Evolutionary conservation across 2,113 vertebrate genomes (phyloP).

Genomic region (Uropsilus gracilis): DNA sequence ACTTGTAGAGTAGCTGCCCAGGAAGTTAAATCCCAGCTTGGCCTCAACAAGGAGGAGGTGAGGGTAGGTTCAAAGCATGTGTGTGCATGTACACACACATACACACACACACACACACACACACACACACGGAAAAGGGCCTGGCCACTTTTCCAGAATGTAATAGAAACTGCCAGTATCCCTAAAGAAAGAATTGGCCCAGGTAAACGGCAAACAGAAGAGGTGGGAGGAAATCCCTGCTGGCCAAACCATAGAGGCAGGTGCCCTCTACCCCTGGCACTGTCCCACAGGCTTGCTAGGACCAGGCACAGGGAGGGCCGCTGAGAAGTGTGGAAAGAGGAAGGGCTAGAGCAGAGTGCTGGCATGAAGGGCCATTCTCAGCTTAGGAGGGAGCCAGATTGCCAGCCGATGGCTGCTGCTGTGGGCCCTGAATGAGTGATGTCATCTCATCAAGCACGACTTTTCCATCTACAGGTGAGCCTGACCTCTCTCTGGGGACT

Average conservation of each 20-base stretch:
- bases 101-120: background rate
- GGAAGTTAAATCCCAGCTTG: background rate
- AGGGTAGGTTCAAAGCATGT: too few relatives aligned
- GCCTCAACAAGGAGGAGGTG: background rate
- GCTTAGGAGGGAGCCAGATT: background rate
- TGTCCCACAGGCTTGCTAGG: background rate
- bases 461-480: background rate
- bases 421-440: background rate
- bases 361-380: background rate
- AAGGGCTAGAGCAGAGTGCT: background rate
- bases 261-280: accelerated
- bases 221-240: background rate
- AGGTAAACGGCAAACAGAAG: background rate
- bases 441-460: background rate
- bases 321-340: background rate
- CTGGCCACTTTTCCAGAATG: constrained; percentile 36
- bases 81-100: too few relatives aligned
- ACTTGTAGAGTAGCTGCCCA: background rate
- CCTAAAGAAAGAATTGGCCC: background rate
- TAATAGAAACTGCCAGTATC: constrained; percentile 7
- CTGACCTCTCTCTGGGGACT: background rate
- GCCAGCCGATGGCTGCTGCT: background rate
- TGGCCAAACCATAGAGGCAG: background rate
- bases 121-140: background rate
- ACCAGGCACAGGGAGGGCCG: background rate